Conservation (phyloP, 2,888 invertebrate genomes). For the Elysia crispata region DNA sequence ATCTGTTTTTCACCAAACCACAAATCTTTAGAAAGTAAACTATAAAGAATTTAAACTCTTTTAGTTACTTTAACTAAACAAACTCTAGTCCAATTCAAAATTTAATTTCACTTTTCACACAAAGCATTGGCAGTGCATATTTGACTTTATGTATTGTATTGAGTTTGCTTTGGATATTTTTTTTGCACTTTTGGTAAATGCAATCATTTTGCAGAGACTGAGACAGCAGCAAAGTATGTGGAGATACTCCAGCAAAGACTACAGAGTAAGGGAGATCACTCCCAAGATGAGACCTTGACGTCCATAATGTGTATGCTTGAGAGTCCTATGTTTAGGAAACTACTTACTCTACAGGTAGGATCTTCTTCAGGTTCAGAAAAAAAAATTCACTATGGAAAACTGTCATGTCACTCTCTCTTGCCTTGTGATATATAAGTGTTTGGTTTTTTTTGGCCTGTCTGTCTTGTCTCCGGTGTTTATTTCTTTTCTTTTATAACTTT, state of each 20-base stretch:
- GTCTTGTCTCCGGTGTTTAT: too few species aligned
- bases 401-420: too few species aligned
- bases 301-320: conserved; percentile 88
- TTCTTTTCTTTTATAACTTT: too few species aligned
- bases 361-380: too few species aligned
- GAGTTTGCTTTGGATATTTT: not conserved
- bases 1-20: too few species aligned
- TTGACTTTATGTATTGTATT: not conserved
- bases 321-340: conserved; percentile 93
- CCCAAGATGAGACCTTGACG: conserved; percentile 84
- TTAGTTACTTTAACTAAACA: too few species aligned
- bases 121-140: not conserved
- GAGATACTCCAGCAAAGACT: conserved; percentile 92
- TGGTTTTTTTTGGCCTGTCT: too few species aligned
- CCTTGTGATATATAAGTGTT: too few species aligned
- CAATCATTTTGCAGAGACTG: conserved; percentile 85
- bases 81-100: too few species aligned
- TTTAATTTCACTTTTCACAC: not conserved
- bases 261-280: conserved; percentile 84
- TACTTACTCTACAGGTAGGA: conserved; percentile 88
- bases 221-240: conserved; percentile 91
- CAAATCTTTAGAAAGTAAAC: too few species aligned
- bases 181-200: not conserved
- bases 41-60: too few species aligned
- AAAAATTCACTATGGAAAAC: too few species aligned